Evolutionary conservation across 1,140 invertebrate species (phyloP).

Genomic region (Triops cancriformis): DNA sequence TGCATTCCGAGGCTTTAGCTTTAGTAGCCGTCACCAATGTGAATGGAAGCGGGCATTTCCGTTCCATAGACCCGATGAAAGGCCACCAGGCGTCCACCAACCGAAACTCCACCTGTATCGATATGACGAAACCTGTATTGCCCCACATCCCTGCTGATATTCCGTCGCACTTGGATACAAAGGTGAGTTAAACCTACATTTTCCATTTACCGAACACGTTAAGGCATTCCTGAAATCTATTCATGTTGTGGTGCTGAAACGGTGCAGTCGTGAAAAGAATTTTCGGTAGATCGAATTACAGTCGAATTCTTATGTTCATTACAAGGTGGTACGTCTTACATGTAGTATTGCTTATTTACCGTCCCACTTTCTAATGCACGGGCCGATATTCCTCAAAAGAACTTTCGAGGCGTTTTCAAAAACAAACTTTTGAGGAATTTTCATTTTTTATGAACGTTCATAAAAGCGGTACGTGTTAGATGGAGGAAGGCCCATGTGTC

Average conservation of each 20-base stretch:
- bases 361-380: too few relatives aligned
- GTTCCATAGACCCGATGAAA: conserved; percentile 21
- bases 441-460: background rate
- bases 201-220: too few relatives aligned
- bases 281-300: too few relatives aligned
- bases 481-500: too few relatives aligned
- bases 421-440: background rate
- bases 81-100: conserved; percentile 29
- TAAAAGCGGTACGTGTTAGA: too few relatives aligned
- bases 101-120: conserved; percentile 37
- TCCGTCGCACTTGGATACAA: conserved; percentile 41
- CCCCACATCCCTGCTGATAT: conserved; percentile 34
- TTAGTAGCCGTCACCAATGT: conserved; percentile 29
- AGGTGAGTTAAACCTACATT: conserved; percentile 34
- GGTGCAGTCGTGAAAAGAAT: too few relatives aligned
- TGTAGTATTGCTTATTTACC: too few relatives aligned
- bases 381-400: background rate
- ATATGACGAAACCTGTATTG: conserved; percentile 38
- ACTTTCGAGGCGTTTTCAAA: background rate
- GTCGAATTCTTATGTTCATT: too few relatives aligned
- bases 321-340: too few relatives aligned
- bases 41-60: conserved; percentile 32
- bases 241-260: too few relatives aligned
- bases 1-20: conserved; percentile 37
- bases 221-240: too few relatives aligned